Base-by-base conservation (phyloP, 2,888 invertebrate genomes). In the Reticulitermes lucifugus region DNA sequence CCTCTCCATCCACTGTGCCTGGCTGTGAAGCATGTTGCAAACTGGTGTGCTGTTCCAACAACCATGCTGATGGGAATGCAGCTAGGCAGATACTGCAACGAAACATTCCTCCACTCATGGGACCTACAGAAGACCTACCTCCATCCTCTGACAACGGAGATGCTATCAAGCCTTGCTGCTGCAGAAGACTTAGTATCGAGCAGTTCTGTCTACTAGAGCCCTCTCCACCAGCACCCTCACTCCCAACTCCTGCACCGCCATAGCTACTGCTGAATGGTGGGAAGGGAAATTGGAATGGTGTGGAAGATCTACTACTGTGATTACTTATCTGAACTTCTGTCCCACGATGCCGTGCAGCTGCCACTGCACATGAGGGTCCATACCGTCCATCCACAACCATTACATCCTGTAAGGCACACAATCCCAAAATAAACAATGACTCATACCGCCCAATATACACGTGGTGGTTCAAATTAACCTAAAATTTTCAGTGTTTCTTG, bases 51-150 rank as follows among this genome's bases (percentile, higher is more conserved):
- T 96, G 96, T 90, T 97, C 97, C 83, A 97, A 92, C 60, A 97
- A 93, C 96, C 96, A 96, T n/a, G 96, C 93, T 75, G 96, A 96
- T 41, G 97, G 97, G 90, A 97, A 97, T 46, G 95, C 95, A 55
- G 97, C 97, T 89, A 96, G 94, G 90, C 97, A 97, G 22, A 96
- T 95, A 83, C 96, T 94, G 90, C 97, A 97, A 73, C 95, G 94
- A 81, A 95, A 92, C 84, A 85, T 79, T n/a, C 84, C 85, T 0
- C 85, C 82, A 35, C 75, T 83, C n/a, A 86, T 73, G n/a, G 84
- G 70, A 88, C 88, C 73, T 84, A 86, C 82, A 84, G 87, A 79
- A 84, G 86, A 59, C 79, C 86, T 83, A 85, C 87, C 83, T 22
- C 85, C 86, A n/a, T 86, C 85, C n/a, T 86, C 85, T 35, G 85